phyloP scores from a whole-genome alignment of 2,888 invertebrate species.

The Barypeithes pellucidus region DNA sequence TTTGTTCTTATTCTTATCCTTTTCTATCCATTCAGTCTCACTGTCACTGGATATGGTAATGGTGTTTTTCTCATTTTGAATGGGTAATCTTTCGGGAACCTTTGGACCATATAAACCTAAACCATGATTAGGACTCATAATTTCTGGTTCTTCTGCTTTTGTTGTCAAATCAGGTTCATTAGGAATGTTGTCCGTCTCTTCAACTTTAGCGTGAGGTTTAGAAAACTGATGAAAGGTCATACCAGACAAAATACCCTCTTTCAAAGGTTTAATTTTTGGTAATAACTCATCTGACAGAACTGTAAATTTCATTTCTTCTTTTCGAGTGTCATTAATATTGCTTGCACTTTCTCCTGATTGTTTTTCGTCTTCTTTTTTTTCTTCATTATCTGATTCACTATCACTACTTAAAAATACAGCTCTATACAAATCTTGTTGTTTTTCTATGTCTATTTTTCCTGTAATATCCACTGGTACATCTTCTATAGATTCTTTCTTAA shows the following conservation, averaged over 20 bases:
- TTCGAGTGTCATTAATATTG: constrained; percentile 50
- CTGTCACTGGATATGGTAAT: constrained; percentile 52
- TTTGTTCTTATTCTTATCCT: constrained; percentile 56
- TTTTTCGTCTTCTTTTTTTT: constrained; percentile 60
- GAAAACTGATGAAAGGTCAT: constrained; percentile 59
- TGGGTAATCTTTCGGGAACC: constrained; percentile 55
- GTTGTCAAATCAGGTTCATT: constrained; percentile 5
- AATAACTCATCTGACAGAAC: constrained; percentile 64
- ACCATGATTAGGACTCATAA: constrained; percentile 16
- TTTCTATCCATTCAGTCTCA: constrained; percentile 64
- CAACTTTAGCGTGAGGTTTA: constrained; percentile 44
- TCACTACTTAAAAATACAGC: constrained; percentile 89
- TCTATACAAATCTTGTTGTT: constrained; percentile 87
- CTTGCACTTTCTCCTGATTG: constrained; percentile 37
- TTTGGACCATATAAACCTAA: constrained; percentile 60
- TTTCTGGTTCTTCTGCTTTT: constrained; percentile 25
- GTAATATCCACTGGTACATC: constrained; percentile 62
- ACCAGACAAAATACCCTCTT: constrained; percentile 67
- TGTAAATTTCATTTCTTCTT: constrained; percentile 62
- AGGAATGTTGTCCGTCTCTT: background rate
- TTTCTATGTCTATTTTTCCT: constrained; percentile 66
- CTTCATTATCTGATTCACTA: constrained; percentile 71
- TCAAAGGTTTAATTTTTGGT: constrained; percentile 67
- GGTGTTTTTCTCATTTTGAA: constrained; percentile 27
- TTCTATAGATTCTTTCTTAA: constrained; percentile 34